A percentile compares a stretch with the other conserved stretches of the same genome.
Evolutionary conservation across 2,113 vertebrate genomes (phyloP).

Genomic region (Aphyosemion australe): DNA sequence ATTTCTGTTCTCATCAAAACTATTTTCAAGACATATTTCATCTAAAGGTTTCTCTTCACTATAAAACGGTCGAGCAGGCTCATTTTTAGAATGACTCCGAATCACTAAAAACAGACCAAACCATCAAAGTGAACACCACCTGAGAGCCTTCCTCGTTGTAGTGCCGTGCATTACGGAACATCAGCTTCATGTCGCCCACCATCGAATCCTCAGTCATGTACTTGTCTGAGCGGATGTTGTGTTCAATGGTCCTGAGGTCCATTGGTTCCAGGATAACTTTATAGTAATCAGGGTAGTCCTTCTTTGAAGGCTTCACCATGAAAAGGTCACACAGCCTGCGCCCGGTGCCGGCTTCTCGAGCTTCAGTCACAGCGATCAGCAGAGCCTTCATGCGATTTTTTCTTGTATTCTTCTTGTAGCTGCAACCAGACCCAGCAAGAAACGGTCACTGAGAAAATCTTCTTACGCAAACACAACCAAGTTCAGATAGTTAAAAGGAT

Average conservation of each 20-base stretch:
- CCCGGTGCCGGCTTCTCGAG: slow-evolving; percentile 87
- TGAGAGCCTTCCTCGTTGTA: slow-evolving; percentile 98
- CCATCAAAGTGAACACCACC: slow-evolving; percentile 70
- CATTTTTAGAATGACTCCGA: neutral
- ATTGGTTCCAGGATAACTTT: slow-evolving; percentile 98
- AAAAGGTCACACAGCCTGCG: slow-evolving; percentile 95
- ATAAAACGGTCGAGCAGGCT: too few relatives aligned
- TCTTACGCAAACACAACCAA: neutral
- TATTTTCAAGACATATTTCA: neutral
- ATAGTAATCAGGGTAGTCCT: slow-evolving; percentile 99
- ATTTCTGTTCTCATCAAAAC: neutral
- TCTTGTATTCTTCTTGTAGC: slow-evolving; percentile 95
- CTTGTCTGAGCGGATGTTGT: slow-evolving; percentile 95
- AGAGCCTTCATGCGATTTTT: slow-evolving; percentile 95
- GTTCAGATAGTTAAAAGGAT: neutral
- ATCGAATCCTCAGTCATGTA: slow-evolving; percentile 90
- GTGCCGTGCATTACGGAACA: slow-evolving; percentile 97
- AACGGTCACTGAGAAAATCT: neutral
- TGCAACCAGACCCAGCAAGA: slow-evolving; percentile 21
- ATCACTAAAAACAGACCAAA: neutral
- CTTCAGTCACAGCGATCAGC: slow-evolving; percentile 89
- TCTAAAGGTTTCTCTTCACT: too few relatives aligned
- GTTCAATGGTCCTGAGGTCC: slow-evolving; percentile 95
- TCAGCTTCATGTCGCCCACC: slow-evolving; percentile 95
- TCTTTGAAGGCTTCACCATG: slow-evolving; percentile 98